Percentiles rank a stretch among this genome's conserved stretches.
phyloP scores from a whole-genome alignment of 2,113 vertebrate genomes.

The Daphoenositta chrysoptera region DNA sequence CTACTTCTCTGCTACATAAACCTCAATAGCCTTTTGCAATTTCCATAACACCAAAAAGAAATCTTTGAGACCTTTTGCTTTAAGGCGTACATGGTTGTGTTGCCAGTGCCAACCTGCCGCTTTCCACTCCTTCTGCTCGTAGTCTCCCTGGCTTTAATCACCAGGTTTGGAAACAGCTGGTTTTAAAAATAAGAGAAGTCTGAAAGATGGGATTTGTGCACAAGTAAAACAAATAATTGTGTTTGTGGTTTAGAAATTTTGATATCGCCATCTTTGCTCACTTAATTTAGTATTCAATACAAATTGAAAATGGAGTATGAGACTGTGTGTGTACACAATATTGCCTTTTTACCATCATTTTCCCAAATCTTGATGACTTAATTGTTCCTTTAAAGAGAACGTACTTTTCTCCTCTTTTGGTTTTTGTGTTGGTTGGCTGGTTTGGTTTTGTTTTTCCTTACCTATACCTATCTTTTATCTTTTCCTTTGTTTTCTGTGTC shows the following conservation, averaged over 20 bases:
- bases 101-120: neutral
- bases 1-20: neutral
- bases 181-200: neutral
- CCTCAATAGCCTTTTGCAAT: neutral
- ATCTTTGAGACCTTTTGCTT: neutral
- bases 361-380: neutral
- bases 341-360: neutral
- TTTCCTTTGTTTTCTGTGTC: neutral
- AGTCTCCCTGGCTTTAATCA: neutral
- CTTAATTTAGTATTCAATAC: neutral
- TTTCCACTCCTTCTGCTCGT: neutral
- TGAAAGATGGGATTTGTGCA: neutral
- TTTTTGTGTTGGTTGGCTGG: neutral
- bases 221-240: neutral
- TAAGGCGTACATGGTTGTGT: rapidly evolving
- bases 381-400: neutral
- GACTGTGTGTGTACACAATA: neutral
- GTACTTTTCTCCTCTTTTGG: neutral
- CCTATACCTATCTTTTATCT: neutral
- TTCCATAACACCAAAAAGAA: neutral
- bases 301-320: neutral
- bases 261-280: neutral
- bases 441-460: neutral
- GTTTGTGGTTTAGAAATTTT: neutral
- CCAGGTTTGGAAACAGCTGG: neutral